Evolutionary conservation across 2,888 invertebrate genomes (phyloP).

Genomic region (Parochlus steinenii): DNA sequence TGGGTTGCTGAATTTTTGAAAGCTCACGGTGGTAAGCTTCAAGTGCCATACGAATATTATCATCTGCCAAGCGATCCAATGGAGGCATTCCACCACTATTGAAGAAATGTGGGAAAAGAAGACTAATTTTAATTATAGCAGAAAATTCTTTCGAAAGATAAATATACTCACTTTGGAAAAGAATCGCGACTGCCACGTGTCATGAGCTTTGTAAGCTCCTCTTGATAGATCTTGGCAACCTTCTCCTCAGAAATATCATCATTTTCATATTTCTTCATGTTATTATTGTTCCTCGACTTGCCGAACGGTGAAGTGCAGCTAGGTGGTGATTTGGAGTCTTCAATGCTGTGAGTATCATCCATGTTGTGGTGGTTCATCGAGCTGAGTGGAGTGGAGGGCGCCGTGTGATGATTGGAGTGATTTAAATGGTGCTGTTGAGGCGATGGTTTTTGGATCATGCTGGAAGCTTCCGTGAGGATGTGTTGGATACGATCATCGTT

Average conservation of each 20-base stretch:
- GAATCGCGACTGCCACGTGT: conserved; percentile 62
- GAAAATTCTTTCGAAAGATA: conserved; percentile 17
- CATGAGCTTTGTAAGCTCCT: conserved; percentile 87
- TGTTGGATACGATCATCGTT: conserved; percentile 88
- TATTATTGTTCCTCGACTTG: conserved; percentile 51
- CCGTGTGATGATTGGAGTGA: conserved; percentile 32
- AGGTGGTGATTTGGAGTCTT: conserved; percentile 63
- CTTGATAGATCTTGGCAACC: conserved; percentile 86
- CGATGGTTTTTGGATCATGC: conserved; percentile 59
- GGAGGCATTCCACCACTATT: conserved; percentile 30
- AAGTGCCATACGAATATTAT: conserved; percentile 76
- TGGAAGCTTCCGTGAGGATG: conserved; percentile 83
- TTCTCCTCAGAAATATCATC: conserved; percentile 95
- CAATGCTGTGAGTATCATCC: conserved; percentile 56
- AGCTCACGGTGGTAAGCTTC: conserved; percentile 89
- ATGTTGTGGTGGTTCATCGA: conserved; percentile 24
- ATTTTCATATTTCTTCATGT: conserved; percentile 75
- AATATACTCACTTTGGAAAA: conserved; percentile 51
- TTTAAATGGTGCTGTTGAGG: conserved; percentile 19
- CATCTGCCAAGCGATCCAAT: conserved; percentile 35
- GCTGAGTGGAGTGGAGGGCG: conserved; percentile 44
- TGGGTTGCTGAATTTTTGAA: conserved; percentile 54
- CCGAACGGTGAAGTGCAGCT: conserved; percentile 71
- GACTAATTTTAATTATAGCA: conserved; percentile 34
- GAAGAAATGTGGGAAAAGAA: conserved; percentile 74